These are phyloP conservation scores for Ploceus nigricollis DNA, from an alignment of 2,113 vertebrate species.

Conservation along the genomic window DNA sequence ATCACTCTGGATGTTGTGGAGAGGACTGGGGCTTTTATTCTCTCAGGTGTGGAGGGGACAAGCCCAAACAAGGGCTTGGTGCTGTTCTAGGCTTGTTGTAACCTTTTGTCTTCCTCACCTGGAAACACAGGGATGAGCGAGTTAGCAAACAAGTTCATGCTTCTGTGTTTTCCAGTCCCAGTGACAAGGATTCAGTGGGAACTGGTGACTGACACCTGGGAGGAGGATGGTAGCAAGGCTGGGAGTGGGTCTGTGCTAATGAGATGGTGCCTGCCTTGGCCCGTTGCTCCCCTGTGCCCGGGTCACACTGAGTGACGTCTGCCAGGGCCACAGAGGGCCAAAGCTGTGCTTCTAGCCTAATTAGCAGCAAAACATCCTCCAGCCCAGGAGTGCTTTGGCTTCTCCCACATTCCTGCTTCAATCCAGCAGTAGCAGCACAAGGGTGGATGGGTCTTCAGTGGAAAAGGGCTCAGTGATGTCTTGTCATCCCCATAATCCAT, in stretches of 20 bases:
- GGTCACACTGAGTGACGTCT: background rate
- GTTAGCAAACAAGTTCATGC: background rate
- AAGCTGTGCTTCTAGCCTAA: background rate
- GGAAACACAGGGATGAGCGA: accelerated
- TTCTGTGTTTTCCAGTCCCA: background rate
- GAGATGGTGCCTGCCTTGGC: background rate
- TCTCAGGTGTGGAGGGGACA: background rate
- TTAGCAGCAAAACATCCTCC: background rate
- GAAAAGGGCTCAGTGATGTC: background rate
- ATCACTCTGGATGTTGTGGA: background rate
- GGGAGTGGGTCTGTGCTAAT: background rate
- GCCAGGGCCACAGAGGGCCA: background rate
- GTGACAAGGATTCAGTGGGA: background rate
- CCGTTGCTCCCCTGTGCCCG: background rate
- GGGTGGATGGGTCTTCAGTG: background rate
- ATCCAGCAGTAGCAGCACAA: background rate
- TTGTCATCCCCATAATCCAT: background rate
- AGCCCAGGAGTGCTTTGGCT: background rate
- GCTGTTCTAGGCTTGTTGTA: background rate
- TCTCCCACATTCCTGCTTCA: background rate
- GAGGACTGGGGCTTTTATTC: background rate
- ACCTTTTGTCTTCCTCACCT: background rate
- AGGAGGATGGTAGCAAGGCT: background rate
- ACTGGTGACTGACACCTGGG: background rate
- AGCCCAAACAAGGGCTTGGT: background rate